Conservation (phyloP, 2,113 vertebrate genomes). For the Caranx ignobilis region DNA sequence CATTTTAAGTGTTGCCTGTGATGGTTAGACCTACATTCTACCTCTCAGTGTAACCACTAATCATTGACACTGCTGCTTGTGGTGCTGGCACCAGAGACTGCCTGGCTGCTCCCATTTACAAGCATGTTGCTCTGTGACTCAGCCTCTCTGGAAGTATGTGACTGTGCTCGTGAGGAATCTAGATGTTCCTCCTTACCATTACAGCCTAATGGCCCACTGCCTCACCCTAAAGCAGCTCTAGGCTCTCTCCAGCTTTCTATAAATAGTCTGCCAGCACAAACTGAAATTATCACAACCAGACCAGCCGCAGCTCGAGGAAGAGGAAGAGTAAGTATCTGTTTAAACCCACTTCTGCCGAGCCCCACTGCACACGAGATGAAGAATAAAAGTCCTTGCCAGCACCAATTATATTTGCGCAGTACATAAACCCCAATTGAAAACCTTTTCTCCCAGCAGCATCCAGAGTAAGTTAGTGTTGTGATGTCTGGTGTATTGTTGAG, state of each 20-base stretch:
- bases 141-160: slow-evolving; percentile 70
- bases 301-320: slow-evolving; percentile 38
- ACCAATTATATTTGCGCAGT: slow-evolving; percentile 46
- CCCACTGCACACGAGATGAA: slow-evolving; percentile 41
- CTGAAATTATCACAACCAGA: slow-evolving; percentile 50
- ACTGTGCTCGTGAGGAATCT: slow-evolving; percentile 49
- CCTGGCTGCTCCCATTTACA: slow-evolving; percentile 4
- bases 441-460: slow-evolving; percentile 34
- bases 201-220: slow-evolving; percentile 44
- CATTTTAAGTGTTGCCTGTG: not conserved
- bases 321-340: slow-evolving; percentile 30
- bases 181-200: slow-evolving; percentile 38
- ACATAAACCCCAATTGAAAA: slow-evolving; percentile 38
- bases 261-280: slow-evolving; percentile 61
- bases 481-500: slow-evolving; percentile 10
- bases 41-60: not conserved
- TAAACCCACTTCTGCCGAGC: slow-evolving; percentile 44
- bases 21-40: not conserved
- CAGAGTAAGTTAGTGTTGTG: slow-evolving; percentile 9
- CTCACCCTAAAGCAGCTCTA: slow-evolving; percentile 48
- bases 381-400: slow-evolving; percentile 44
- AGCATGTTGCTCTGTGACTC: slow-evolving; percentile 75
- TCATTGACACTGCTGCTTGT: slow-evolving; percentile 28
- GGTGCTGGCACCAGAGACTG: not conserved
- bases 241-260: slow-evolving; percentile 49